Percentiles rank a stretch among this genome's conserved stretches.
Evolutionary conservation across 2,797 vertebrate species (phyloP).

Genomic region (Momotus momota): DNA sequence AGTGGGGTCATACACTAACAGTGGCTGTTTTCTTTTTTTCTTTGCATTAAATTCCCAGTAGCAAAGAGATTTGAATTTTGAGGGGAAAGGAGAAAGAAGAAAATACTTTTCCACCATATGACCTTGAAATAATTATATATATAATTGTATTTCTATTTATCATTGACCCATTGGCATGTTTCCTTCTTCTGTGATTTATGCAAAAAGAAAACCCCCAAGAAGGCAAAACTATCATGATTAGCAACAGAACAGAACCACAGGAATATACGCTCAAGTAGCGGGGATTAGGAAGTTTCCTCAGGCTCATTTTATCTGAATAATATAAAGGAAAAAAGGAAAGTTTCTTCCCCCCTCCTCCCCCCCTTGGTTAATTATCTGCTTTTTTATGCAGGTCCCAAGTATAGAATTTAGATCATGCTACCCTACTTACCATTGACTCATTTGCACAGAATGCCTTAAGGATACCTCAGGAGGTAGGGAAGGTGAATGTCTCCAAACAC

Average conservation of each 20-base stretch:
- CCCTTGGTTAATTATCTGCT: conserved; percentile 40
- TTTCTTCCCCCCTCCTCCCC: too few relatives aligned
- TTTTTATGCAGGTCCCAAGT: background rate
- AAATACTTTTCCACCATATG: background rate
- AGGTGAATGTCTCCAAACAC: background rate
- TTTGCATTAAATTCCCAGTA: background rate
- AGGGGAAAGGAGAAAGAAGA: background rate
- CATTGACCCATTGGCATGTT: background rate
- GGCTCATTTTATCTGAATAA: conserved; percentile 15
- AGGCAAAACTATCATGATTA: background rate
- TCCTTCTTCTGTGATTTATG: conserved; percentile 14
- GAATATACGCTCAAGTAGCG: background rate
- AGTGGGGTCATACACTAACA: background rate
- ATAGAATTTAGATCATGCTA: conserved; percentile 6
- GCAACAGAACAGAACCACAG: background rate
- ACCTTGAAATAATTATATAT: too few relatives aligned
- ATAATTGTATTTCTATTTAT: background rate
- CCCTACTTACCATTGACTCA: conserved; percentile 12
- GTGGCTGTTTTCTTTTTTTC: background rate
- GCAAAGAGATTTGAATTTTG: background rate
- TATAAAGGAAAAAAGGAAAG: background rate
- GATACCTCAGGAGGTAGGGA: background rate
- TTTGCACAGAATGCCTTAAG: conserved; percentile 45
- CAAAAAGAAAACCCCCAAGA: background rate
- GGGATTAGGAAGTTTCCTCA: conserved; percentile 34